phyloP scores from a whole-genome alignment of 2,113 vertebrate genomes.

The Orientallactaga bullata region DNA sequence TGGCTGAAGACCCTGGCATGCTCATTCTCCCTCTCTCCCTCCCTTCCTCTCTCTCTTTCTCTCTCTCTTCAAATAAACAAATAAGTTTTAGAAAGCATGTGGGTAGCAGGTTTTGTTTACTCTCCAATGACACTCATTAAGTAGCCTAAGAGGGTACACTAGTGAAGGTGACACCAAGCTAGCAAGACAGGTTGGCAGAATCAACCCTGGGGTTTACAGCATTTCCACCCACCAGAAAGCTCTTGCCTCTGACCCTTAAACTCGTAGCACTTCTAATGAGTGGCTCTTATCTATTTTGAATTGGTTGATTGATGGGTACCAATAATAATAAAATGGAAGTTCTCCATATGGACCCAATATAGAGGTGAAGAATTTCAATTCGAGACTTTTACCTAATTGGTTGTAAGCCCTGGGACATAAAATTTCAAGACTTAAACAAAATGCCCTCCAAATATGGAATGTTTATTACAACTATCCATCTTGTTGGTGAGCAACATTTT shows the following conservation, averaged over 20 bases:
- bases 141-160: background rate
- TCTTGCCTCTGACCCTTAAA: background rate
- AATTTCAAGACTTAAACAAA: conserved; percentile 15
- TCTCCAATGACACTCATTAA: background rate
- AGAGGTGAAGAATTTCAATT: conserved; percentile 12
- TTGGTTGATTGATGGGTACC: background rate
- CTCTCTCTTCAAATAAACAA: no score
- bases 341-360: background rate
- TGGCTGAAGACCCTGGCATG: no score
- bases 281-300: background rate
- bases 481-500: conserved; percentile 41
- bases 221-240: background rate
- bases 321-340: background rate
- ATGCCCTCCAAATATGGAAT: conserved; percentile 45
- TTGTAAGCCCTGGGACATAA: conserved; percentile 25
- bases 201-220: background rate
- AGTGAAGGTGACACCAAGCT: background rate
- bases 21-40: no score
- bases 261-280: background rate
- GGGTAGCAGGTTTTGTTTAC: background rate
- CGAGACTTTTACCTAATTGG: background rate
- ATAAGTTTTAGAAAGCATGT: background rate
- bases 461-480: conserved; percentile 27
- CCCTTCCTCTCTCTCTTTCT: no score
- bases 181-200: background rate